These are phyloP conservation scores for Smutsia gigantea DNA, from an alignment of 2,797 vertebrate genomes.

Conservation along the genomic window DNA sequence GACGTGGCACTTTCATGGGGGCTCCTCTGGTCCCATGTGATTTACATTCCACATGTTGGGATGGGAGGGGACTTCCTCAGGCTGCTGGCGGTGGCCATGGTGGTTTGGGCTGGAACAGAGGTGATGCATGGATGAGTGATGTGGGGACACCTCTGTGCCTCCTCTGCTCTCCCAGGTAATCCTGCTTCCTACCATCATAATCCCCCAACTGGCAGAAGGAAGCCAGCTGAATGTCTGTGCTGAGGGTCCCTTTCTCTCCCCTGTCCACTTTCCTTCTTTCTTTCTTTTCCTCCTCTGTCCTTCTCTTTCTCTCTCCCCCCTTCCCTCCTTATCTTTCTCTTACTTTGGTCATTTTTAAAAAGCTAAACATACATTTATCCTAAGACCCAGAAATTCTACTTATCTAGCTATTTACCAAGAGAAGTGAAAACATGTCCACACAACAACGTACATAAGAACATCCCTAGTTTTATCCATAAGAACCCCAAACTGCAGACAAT, in stretches of 20 bases:
- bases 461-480: not conserved
- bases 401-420: not conserved
- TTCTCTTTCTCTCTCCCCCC: not conserved
- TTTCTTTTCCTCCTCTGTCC: not conserved
- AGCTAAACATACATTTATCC: not conserved
- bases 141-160: accelerated
- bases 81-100: not conserved
- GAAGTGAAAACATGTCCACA: not conserved
- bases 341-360: not conserved
- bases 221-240: not conserved
- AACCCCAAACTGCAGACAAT: not conserved
- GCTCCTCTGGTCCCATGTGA: not conserved
- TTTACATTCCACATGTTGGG: not conserved
- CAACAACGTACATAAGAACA: not conserved
- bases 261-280: too few species aligned
- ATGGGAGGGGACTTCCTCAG: not conserved
- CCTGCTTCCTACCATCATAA: not conserved
- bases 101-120: too few species aligned
- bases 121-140: accelerated
- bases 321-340: not conserved
- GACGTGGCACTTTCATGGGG: not conserved
- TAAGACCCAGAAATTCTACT: not conserved
- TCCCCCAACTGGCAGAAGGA: not conserved
- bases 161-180: not conserved
- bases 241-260: not conserved